A percentile compares a stretch with the other conserved stretches of the same genome.
phyloP scores from a whole-genome alignment of 2,113 vertebrate genomes.

The Paedocypris sp. region DNA sequence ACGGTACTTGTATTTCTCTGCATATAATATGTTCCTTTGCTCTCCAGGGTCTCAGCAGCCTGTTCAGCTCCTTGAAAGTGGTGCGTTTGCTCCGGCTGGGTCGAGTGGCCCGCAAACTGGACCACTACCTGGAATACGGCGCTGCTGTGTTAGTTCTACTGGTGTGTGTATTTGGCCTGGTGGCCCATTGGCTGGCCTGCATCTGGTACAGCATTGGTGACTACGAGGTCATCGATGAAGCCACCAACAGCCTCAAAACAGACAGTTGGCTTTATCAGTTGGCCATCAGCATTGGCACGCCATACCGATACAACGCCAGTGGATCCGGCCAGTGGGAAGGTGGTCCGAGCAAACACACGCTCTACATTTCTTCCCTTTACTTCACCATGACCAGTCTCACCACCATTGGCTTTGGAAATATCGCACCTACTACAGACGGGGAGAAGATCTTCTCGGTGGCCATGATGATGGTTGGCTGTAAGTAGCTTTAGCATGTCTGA shows the following conservation, averaged over 20 bases:
- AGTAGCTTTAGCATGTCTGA: conserved; percentile 56
- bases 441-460: conserved; percentile 98
- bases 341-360: conserved; percentile 89
- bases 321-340: conserved; percentile 92
- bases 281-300: conserved; percentile 83
- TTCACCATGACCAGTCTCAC: conserved; percentile 99
- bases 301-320: conserved; percentile 83
- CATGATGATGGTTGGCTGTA: conserved; percentile 99
- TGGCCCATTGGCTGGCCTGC: conserved; percentile 95
- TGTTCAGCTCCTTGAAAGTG: conserved; percentile 97
- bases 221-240: conserved; percentile 87
- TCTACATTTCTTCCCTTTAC: conserved; percentile 96
- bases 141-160: conserved; percentile 88
- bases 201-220: conserved; percentile 99
- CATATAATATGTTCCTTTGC: conserved; percentile 12
- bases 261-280: conserved; percentile 97
- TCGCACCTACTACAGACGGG: conserved; percentile 90
- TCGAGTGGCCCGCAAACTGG: conserved; percentile 88
- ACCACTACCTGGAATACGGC: conserved; percentile 94
- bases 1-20: background rate
- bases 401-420: conserved; percentile 97
- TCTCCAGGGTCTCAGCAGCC: conserved; percentile 87
- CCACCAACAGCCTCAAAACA: conserved; percentile 85
- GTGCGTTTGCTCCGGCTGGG: conserved; percentile 86
- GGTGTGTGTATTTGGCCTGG: conserved; percentile 92